Conservation (phyloP, 2,113 vertebrate species). For the Natator depressus region DNA sequence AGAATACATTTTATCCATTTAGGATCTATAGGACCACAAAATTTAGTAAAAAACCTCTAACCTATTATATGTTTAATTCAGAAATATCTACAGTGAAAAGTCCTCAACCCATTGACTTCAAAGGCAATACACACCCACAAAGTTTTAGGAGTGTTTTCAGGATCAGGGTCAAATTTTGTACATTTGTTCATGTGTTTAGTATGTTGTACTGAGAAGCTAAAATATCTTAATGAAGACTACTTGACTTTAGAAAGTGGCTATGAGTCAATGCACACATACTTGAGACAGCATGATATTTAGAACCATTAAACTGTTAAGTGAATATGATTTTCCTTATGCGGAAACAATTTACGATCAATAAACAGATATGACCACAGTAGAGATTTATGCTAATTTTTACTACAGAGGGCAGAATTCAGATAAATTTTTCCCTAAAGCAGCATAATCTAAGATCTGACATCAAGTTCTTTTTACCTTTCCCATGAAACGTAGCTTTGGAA, state of each 20-base stretch:
- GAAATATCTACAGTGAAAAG: not conserved
- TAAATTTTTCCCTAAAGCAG: too few relatives aligned
- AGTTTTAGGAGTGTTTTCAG: not conserved
- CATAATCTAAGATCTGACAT: not conserved
- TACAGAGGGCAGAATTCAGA: not conserved
- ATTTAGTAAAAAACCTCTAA: not conserved
- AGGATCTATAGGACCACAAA: not conserved
- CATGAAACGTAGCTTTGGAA: not conserved
- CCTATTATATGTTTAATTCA: not conserved
- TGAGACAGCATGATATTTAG: not conserved
- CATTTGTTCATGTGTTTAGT: not conserved
- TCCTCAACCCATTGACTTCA: not conserved
- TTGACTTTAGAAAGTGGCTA: not conserved
- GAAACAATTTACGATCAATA: not conserved
- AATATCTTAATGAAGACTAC: not conserved
- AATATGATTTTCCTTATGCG: not conserved
- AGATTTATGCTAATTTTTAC: not conserved
- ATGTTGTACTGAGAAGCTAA: not conserved
- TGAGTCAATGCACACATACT: not conserved
- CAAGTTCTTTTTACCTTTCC: not conserved
- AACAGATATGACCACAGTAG: not conserved
- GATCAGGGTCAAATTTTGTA: not conserved
- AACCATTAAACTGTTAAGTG: not conserved
- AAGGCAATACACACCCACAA: not conserved
- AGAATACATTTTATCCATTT: not conserved